Evolutionary conservation across 2,113 vertebrate genomes (phyloP), one percentile per base, ranked within the genome.

Genomic region (Alaudala cheleensis): DNA sequence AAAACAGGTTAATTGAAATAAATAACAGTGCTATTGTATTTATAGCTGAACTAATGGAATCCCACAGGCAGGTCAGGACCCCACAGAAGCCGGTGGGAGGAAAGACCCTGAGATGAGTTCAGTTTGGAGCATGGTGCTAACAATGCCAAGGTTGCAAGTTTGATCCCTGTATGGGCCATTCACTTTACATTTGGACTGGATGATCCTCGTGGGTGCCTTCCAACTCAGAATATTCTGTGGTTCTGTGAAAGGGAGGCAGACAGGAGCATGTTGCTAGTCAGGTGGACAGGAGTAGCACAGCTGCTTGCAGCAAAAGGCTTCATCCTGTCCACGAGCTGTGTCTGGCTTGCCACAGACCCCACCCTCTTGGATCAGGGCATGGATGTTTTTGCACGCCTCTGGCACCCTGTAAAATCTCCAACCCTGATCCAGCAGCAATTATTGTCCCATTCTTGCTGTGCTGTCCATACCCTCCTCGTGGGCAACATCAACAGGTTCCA

Each of bases 381-480:
- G 45, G 54, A 37, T 29, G 24, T 8, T 79, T 91, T 61, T 1
- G 0, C 18, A 74, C 15, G 4, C 9, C 7, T 73, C 33, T 6
- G 4, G 33, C 70, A 88, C 24, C 12, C 29, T 86, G 29, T 6
- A 47, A 65, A 73, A 21, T 47, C 37, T 72, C 23, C 39, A 47
- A 3, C 11, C 17, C 10, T 7, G 50, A 26, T 14, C 8, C 9
- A 64, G 17, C 53, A 54, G 39, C 7, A 73, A 80, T 51, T 84
- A 57, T 11, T 3, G 1, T 20, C n/a, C 21, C 22, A 1, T 37
- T 29, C 54, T 72, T 69, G 39, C 33, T 49, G 24, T 23, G 33
- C 15, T 50, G 24, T 20, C 34, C 5, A 2, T 51, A 56, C 9
- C 8, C 9, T 1, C 24, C 6, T 19, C 0, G 0, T 21, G 42